phyloP scores from a whole-genome alignment of 2,113 vertebrate species.

The Lophura nycthemera region DNA sequence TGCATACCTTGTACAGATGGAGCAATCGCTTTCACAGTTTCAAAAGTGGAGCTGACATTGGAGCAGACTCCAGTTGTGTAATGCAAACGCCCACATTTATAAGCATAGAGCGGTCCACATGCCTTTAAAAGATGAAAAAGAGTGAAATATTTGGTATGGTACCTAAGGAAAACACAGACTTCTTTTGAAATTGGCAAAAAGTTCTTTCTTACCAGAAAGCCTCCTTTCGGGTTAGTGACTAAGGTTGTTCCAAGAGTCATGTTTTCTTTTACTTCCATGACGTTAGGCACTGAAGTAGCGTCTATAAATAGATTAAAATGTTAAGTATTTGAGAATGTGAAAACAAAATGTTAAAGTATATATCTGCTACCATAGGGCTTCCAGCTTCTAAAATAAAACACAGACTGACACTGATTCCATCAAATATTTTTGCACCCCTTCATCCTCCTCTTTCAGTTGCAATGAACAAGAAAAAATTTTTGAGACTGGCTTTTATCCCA shows the following conservation, averaged over 20 bases:
- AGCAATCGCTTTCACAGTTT: slow-evolving; percentile 88
- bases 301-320: slow-evolving; percentile 77
- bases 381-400: slow-evolving; percentile 57
- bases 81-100: slow-evolving; percentile 91
- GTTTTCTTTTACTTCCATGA: slow-evolving; percentile 95
- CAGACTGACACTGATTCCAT: slow-evolving; percentile 38
- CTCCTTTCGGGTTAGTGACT: slow-evolving; percentile 92
- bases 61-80: slow-evolving; percentile 95
- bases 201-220: slow-evolving; percentile 91
- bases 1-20: slow-evolving; percentile 88
- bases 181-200: not conserved
- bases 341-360: slow-evolving; percentile 63
- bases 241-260: slow-evolving; percentile 98
- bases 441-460: slow-evolving; percentile 26
- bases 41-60: slow-evolving; percentile 91
- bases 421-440: slow-evolving; percentile 54
- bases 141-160: slow-evolving; percentile 1
- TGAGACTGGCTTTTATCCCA: slow-evolving; percentile 67
- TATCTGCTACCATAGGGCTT: slow-evolving; percentile 24
- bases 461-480: slow-evolving; percentile 40
- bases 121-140: slow-evolving; percentile 81
- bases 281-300: slow-evolving; percentile 88
- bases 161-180: not conserved
- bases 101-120: slow-evolving; percentile 95
- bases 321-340: slow-evolving; percentile 48